Evolutionary conservation across 2,888 invertebrate species (phyloP), one percentile per base, ranked within the genome.

Genomic region (Platycheirus albimanus): DNA sequence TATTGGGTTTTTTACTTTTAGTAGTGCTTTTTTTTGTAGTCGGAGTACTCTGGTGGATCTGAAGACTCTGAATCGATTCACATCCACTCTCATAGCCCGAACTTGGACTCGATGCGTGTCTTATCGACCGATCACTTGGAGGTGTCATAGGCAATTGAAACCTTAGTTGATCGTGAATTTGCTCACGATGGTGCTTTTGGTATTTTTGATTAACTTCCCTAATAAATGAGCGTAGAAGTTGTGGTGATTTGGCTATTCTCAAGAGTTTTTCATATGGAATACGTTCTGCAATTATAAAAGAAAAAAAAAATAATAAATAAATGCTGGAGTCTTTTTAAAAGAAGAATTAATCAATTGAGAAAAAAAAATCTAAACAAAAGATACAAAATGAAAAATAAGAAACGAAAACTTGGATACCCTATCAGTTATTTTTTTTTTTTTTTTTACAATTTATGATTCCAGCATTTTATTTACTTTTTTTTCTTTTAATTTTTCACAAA

Each of bases 281-380:
- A 87, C 90, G 90, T 88, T 90, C 90, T 91, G 89, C 86, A 89
- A 83, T 72, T 69, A 81, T 47, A 76, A 71, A 69, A 83, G 54
- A 77, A 71, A 72, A 66, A 30, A 75, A 70, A 52, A 79, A 78
- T 76, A 79, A 84, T 88, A 88, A 89, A 89, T 87, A 89, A 90
- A 89, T 90, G 90, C 89, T 89, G 90, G 89, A 87, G 86, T 85
- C 86, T 86, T 36, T n/a, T n/a, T n/a, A n/a, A n/a, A n/a, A n/a
- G 72, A 49, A 66, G 24, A 69, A 80, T 63, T 63, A 41, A 49
- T 76, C 43, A 58, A 66, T 64, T 8, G n/a, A n/a, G n/a, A n/a
- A 24, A 69, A 58, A 41, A 66, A 78, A 67, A 56, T 52, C 38
- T 38, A 30, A 56, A 66, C 20, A 5, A 69, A 49, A 70, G 64